Percentiles rank a stretch among this genome's conserved stretches.
phyloP scores from a whole-genome alignment of 2,888 invertebrate species.

The Pristionchus mayeri region DNA sequence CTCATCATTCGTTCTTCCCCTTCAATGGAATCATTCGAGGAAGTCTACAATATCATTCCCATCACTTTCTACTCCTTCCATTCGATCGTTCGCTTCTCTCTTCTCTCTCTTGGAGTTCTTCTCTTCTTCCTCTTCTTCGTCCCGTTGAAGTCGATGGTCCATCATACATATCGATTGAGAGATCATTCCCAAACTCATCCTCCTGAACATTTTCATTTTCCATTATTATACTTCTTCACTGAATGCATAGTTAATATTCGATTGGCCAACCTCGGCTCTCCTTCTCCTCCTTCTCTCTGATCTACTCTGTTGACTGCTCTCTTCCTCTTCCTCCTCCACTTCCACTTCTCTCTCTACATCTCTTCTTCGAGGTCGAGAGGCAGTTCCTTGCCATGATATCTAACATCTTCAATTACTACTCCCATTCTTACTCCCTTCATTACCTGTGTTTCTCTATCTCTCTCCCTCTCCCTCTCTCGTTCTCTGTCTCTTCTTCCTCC shows the following conservation, averaged over 20 bases:
- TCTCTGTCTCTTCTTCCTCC: background rate
- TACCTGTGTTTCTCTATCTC: background rate
- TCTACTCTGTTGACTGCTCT: background rate
- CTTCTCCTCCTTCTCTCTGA: background rate
- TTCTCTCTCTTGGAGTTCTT: background rate
- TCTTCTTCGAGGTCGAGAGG: background rate
- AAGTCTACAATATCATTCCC: too few relatives aligned
- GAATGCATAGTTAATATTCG: background rate
- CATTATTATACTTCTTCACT: constrained; percentile 12
- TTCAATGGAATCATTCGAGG: background rate
- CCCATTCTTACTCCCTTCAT: too few relatives aligned
- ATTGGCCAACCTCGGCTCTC: background rate
- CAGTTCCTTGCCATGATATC: background rate
- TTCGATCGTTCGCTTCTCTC: background rate
- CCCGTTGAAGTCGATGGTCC: background rate
- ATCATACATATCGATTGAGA: constrained; percentile 2
- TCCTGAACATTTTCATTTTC: background rate
- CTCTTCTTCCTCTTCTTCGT: background rate
- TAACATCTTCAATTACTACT: background rate
- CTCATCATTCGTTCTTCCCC: background rate
- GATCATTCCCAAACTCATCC: constrained; percentile 42
- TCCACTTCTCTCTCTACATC: background rate
- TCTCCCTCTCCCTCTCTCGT: background rate
- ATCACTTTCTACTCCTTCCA: constrained; percentile 5
- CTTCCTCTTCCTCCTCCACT: constrained; percentile 24